These are phyloP conservation scores for Anthopleura sola DNA, from an alignment of 64 coral and sea anemone species.

Conservation along the genomic window DNA sequence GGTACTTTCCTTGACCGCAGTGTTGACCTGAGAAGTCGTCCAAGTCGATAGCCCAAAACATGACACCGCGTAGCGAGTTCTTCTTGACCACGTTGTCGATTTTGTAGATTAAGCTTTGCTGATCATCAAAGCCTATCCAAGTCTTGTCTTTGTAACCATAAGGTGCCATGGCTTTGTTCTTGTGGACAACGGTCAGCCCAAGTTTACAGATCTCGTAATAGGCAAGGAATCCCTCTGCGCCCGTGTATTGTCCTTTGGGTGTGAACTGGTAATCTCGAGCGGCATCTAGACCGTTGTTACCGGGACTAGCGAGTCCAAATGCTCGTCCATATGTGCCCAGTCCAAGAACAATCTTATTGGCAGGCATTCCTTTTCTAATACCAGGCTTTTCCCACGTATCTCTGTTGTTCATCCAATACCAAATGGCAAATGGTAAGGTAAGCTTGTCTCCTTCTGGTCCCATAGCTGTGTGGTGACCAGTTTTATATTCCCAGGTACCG, in stretches of 20 bases:
- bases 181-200: conserved; percentile 35
- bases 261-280: conserved; percentile 45
- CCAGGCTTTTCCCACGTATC: conserved; percentile 67
- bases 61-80: conserved; percentile 48
- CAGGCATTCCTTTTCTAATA: conserved; percentile 64
- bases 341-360: conserved; percentile 62
- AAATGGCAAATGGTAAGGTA: conserved; percentile 53
- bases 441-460: conserved; percentile 58
- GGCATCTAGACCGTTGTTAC: conserved; percentile 22
- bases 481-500: conserved; percentile 64
- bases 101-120: conserved; percentile 51
- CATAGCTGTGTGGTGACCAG: conserved; percentile 69
- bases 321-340: conserved; percentile 48
- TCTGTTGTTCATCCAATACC: conserved; percentile 74
- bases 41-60: conserved; percentile 70
- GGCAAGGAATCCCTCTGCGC: conserved; percentile 53
- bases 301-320: conserved; percentile 34
- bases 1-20: conserved; percentile 69
- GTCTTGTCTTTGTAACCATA: conserved; percentile 59
- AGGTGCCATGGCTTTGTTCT: conserved; percentile 59
- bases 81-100: conserved; percentile 60
- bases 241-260: conserved; percentile 51
- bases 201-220: conserved; percentile 66
- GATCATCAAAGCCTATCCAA: conserved; percentile 60
- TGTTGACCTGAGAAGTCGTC: conserved; percentile 59